A percentile compares a stretch with the other conserved stretches of the same genome.
Conservation (phyloP, 2,113 vertebrate species). For the Neodon shergylaensis region DNA sequence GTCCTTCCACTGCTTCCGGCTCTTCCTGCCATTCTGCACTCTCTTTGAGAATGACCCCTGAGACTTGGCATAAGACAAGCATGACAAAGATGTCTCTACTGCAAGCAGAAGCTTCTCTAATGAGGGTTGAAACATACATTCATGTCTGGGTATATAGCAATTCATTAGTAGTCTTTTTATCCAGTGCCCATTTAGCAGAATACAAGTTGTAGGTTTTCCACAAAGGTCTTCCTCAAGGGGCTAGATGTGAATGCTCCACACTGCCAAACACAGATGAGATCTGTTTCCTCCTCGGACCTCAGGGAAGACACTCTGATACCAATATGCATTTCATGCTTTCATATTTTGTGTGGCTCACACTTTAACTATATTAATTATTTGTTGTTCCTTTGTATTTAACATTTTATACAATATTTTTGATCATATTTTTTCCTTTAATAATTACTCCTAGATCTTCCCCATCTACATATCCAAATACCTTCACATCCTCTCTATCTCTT, state of each 20-base stretch:
- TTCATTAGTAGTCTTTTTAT: neutral
- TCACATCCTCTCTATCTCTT: neutral
- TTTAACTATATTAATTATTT: neutral
- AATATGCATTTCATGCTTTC: neutral
- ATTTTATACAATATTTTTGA: neutral
- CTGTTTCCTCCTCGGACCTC: neutral
- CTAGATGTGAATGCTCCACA: neutral
- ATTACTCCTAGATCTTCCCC: too few relatives aligned
- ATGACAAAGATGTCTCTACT: neutral
- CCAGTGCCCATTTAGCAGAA: neutral
- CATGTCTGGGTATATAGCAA: neutral
- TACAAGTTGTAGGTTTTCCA: neutral
- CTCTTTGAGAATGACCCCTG: neutral
- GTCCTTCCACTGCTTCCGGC: neutral
- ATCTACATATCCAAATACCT: neutral
- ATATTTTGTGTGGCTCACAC: neutral
- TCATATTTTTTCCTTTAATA: neutral
- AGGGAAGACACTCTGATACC: neutral
- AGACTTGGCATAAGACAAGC: accelerated
- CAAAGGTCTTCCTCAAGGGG: neutral
- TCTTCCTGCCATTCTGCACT: neutral
- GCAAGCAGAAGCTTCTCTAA: neutral
- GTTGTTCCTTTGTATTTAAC: neutral
- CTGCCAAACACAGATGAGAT: neutral
- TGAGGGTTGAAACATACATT: neutral